A percentile compares a stretch with the other conserved stretches of the same genome.
Conservation (phyloP, 2,888 invertebrate species). For the Coronaproctus castanopsis region DNA sequence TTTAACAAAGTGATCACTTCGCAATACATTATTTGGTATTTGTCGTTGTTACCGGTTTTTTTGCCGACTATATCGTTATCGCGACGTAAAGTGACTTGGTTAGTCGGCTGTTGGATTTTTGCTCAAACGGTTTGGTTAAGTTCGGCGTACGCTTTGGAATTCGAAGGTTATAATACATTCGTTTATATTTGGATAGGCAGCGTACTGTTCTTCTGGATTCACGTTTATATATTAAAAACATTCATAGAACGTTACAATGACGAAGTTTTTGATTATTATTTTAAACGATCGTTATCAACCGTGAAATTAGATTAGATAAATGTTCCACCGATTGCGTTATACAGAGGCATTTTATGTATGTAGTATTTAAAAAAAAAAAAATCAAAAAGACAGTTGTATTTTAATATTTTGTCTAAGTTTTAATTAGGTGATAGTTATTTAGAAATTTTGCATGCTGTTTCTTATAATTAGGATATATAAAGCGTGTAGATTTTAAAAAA, state of each 20-base stretch:
- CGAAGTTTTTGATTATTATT: too few relatives aligned
- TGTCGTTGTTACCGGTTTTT: slow-evolving; percentile 67
- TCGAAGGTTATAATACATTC: slow-evolving; percentile 63
- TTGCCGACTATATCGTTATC: slow-evolving; percentile 44
- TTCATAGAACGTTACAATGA: slow-evolving; percentile 30
- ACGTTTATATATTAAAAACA: slow-evolving; percentile 45
- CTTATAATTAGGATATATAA: too few relatives aligned
- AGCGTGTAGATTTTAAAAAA: too few relatives aligned
- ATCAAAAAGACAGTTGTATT: too few relatives aligned
- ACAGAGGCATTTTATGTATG: too few relatives aligned
- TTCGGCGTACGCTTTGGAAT: slow-evolving; percentile 81
- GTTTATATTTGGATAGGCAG: slow-evolving; percentile 66
- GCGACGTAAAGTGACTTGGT: slow-evolving; percentile 29
- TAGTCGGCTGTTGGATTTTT: slow-evolving; percentile 39
- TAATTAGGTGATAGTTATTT: too few relatives aligned
- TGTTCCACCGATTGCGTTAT: too few relatives aligned
- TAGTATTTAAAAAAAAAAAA: too few relatives aligned
- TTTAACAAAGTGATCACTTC: slow-evolving; percentile 93
- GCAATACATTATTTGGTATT: slow-evolving; percentile 92
- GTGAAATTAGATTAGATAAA: too few relatives aligned
- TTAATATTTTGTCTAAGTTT: too few relatives aligned
- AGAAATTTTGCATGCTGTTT: too few relatives aligned
- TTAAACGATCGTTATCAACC: too few relatives aligned
- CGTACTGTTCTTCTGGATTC: slow-evolving; percentile 60
- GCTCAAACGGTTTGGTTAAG: slow-evolving; percentile 73